Percentiles rank a stretch among this genome's conserved stretches.
phyloP scores from a whole-genome alignment of 2,797 vertebrate genomes.

The Rhinogobio ventralis region DNA sequence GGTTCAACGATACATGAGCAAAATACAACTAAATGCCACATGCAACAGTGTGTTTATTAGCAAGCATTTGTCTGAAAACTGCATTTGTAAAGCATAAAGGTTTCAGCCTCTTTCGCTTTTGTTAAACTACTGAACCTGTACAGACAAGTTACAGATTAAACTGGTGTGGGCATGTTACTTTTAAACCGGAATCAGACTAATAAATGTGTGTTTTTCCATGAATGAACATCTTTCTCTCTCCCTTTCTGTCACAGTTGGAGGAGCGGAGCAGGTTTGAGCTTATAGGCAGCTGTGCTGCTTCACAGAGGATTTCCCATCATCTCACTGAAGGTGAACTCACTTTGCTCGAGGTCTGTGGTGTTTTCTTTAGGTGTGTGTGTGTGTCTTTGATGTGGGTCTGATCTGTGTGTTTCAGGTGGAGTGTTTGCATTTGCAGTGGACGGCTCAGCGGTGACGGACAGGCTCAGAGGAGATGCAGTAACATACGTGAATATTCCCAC shows the following conservation, averaged over 20 bases:
- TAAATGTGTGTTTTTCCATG: slow-evolving; percentile 8
- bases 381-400: neutral
- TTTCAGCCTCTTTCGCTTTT: neutral
- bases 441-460: slow-evolving; percentile 69
- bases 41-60: slow-evolving; percentile 29
- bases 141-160: neutral
- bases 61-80: neutral
- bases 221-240: neutral
- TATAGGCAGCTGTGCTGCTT: slow-evolving; percentile 70
- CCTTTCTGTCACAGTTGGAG: slow-evolving; percentile 67
- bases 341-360: neutral
- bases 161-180: neutral
- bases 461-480: slow-evolving; percentile 71
- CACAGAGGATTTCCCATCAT: slow-evolving; percentile 69
- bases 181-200: neutral
- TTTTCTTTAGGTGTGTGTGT: slow-evolving; percentile 5
- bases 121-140: neutral
- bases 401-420: slow-evolving; percentile 44
- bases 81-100: slow-evolving; percentile 25
- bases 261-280: slow-evolving; percentile 74
- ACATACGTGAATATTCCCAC: slow-evolving; percentile 91
- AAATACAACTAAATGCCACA: neutral
- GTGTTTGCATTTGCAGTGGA: slow-evolving; percentile 78
- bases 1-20: too few relatives aligned
- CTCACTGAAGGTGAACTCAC: slow-evolving; percentile 71